Conservation (phyloP, 2,888 invertebrate species). For the Pheosia tremula region DNA sequence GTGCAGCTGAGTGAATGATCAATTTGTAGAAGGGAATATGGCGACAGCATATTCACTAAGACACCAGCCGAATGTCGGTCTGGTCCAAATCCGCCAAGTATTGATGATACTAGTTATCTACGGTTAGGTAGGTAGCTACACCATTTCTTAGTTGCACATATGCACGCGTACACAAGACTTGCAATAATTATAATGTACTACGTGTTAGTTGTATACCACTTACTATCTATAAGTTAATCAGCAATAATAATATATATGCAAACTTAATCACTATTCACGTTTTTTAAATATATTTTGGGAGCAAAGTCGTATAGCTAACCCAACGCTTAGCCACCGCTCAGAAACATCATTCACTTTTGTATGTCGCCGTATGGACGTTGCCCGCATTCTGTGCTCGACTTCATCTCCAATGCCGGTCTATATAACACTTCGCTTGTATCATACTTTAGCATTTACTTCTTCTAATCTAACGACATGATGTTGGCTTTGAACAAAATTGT, state of each 20-base stretch:
- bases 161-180: conserved; percentile 9
- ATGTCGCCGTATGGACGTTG: conserved; percentile 36
- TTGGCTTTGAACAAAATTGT: conserved; percentile 56
- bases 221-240: not conserved
- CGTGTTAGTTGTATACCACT: conserved; percentile 1
- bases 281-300: not conserved
- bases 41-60: not conserved
- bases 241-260: not conserved
- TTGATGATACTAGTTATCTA: not conserved
- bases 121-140: conserved; percentile 9
- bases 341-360: conserved; percentile 21
- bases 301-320: not conserved
- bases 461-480: conserved; percentile 50
- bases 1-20: not conserved
- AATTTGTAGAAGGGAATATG: not conserved
- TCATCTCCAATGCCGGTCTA: conserved; percentile 58
- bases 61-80: not conserved
- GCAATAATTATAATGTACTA: conserved; percentile 2
- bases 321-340: conserved; percentile 40
- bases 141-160: conserved; percentile 11
- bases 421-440: conserved; percentile 76
- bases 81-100: not conserved
- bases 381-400: conserved; percentile 50
- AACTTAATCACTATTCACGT: not conserved
- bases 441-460: conserved; percentile 54